Evolutionary conservation across 1,140 invertebrate genomes (phyloP), one percentile per base, ranked within the genome.

Genomic region (Asbolus verrucosus): DNA sequence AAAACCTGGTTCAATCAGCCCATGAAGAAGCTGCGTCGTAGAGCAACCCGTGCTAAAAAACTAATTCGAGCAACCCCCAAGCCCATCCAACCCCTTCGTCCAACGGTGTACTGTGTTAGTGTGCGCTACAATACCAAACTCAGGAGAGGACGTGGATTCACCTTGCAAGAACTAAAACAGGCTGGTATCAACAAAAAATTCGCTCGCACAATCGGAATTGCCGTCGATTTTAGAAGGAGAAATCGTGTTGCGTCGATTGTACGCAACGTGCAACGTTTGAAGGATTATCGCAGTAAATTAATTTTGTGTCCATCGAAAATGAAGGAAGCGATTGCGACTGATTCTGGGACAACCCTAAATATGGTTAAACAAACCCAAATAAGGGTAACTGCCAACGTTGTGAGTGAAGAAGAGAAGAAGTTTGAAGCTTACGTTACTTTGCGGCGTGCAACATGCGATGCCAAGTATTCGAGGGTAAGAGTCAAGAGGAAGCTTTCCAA

Each of bases 1-100:
- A 96, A 92, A 81, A 97, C 94, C 0, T 98, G 96, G 95, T 99
- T 99, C 81, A 95, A 98, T 80, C 97, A 99, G 82, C 96, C 97
- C 39, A 94, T 94, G 46, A 87, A 95, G 63, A 98, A 98, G 84
- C 84, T 90, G 68, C 88, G 96, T 54, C 88, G 98, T 71, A 90
- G 90, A 74, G 84, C 88, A 71, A 91, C 89, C 68, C 88, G 97
- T 77, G 84, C 95, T 8, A 92, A 92, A 82, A 98, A 98, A 84
- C 95, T 96, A 15, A 88, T 90, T 72, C 82, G 85, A 30, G 84
- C 97, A 74, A 95, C 96, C 59, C 97, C 97, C 60, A 88, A 95
- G 76, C 97, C 95, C 43, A 89, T 90, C 19, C 93, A 92, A 62
- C 87, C 87, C 62, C 82, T 99, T 50, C 87, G 94, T 69, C 96